These are phyloP conservation scores for Drosophila azteca DNA, from an alignment of 1,140 invertebrate genomes.

Conservation along the genomic window DNA sequence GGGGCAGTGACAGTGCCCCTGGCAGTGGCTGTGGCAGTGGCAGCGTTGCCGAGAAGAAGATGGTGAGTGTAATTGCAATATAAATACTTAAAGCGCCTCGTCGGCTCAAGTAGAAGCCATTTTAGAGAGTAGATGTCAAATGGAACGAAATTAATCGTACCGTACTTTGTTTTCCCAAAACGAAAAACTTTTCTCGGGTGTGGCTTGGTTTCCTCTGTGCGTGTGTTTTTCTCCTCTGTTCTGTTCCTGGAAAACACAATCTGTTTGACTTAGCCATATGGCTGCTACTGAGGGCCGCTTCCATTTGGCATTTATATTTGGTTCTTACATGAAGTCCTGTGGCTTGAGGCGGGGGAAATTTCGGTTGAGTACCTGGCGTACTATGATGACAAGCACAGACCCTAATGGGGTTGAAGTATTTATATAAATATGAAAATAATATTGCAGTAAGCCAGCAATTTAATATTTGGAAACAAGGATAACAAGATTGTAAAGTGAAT, in stretches of 20 bases:
- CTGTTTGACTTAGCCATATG: conserved; percentile 57
- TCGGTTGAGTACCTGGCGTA: too few species aligned
- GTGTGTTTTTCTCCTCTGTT: neutral
- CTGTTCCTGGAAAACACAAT: conserved; percentile 24
- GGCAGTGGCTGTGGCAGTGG: neutral
- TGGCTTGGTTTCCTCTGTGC: conserved; percentile 3
- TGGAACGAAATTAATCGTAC: conserved; percentile 49
- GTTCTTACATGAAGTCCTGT: neutral
- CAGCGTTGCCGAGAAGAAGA: conserved; percentile 16
- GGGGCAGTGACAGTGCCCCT: neutral
- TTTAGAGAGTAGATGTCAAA: conserved; percentile 54
- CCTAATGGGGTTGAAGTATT: too few species aligned
- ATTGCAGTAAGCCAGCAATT: too few species aligned
- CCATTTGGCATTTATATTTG: conserved; percentile 42
- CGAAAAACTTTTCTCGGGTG: conserved; percentile 57
- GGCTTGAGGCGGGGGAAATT: neutral
- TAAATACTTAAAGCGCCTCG: conserved; percentile 58
- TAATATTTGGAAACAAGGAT: too few species aligned
- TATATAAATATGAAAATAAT: too few species aligned
- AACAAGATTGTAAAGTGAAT: too few species aligned
- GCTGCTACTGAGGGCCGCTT: conserved; percentile 11
- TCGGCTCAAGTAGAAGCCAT: conserved; percentile 49
- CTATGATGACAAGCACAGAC: too few species aligned
- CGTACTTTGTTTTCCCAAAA: conserved; percentile 49
- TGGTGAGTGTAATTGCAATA: conserved; percentile 63